Evolutionary conservation across 1,140 invertebrate genomes (phyloP), one percentile per base, ranked within the genome.

Genomic region (Macrotrachela quadricornifera): DNA sequence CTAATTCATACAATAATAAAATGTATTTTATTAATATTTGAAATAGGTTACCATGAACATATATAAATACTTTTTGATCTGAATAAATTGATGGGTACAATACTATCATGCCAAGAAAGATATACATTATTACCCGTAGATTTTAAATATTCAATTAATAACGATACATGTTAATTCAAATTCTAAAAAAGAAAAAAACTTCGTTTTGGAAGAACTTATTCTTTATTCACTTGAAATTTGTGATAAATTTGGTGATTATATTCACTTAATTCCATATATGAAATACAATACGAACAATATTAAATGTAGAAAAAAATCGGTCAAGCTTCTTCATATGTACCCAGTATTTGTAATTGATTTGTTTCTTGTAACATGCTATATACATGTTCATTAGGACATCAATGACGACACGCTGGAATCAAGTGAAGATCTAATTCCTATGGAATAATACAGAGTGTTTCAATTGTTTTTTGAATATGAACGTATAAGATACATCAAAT

Each of bases 11-110:
- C 0, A 91, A 81, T 66, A 94, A 85, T 46, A 87, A 87, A 65
- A 92, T 91, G 76, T 91, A 85, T 70, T 92, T 94, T 1, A 94
- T 84, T 64, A 94, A 83, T 49, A 85, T 87, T 62, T 87, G 74
- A 43, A 94, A 75, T 69, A 85, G 90, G 72, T 94, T 94, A 49
- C 87, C 88, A 72, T 94, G 87, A 58, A 87, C 87, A 58, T 84
- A 84, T 63, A 92, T 87, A 15, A 94, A 77, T 50, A 92, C 85
- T 54, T 74, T 78, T 64, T 91, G 86, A 55, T 85, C 85, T 61
- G 78, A 79, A 66, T 8, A 8, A 8, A 55, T 39, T 17, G 37
- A n/a, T 16, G 88, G 87, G n/a, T 57, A 91, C 83, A 69, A 94
- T 91, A n/a, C 77, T 77, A 60, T 87, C 79, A 71, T 88, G 85